A percentile compares a stretch with the other conserved stretches of the same genome.
Conservation (phyloP, 2,888 invertebrate genomes). For the Phyto melanocephala region DNA sequence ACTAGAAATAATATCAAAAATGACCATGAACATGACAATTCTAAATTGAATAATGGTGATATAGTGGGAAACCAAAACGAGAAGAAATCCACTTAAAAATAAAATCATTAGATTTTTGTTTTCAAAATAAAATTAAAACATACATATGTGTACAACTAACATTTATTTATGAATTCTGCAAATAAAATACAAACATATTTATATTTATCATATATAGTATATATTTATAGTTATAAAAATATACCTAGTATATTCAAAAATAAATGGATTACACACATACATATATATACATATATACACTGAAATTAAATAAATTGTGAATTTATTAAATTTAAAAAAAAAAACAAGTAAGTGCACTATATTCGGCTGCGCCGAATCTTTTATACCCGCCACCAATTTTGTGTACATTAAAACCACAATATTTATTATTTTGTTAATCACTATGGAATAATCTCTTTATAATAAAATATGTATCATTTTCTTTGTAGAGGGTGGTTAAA, state of each 20-base stretch:
- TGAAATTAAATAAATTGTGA: too few relatives aligned
- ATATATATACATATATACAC: neutral
- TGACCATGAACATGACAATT: slow-evolving; percentile 30
- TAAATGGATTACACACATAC: too few relatives aligned
- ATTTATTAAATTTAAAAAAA: too few relatives aligned
- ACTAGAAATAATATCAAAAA: neutral
- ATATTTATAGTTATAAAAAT: slow-evolving; percentile 41
- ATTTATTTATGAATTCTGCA: slow-evolving; percentile 34
- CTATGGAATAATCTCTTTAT: too few relatives aligned
- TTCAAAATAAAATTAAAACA: neutral
- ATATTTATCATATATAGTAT: slow-evolving; percentile 45
- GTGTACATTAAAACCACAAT: too few relatives aligned
- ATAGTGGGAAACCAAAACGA: slow-evolving; percentile 1
- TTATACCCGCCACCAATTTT: too few relatives aligned
- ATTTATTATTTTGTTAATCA: too few relatives aligned
- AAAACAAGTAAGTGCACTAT: too few relatives aligned
- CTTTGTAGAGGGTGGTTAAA: too few relatives aligned
- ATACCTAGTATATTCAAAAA: slow-evolving; percentile 56
- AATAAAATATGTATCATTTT: too few relatives aligned
- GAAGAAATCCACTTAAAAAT: slow-evolving; percentile 4
- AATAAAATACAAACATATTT: slow-evolving; percentile 17
- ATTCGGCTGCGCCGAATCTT: too few relatives aligned
- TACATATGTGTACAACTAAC: slow-evolving; percentile 27
- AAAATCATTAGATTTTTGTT: neutral
- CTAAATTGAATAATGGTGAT: slow-evolving; percentile 30